Conservation (phyloP, 2,797 vertebrate species). For the Alfaro cultratus region DNA sequence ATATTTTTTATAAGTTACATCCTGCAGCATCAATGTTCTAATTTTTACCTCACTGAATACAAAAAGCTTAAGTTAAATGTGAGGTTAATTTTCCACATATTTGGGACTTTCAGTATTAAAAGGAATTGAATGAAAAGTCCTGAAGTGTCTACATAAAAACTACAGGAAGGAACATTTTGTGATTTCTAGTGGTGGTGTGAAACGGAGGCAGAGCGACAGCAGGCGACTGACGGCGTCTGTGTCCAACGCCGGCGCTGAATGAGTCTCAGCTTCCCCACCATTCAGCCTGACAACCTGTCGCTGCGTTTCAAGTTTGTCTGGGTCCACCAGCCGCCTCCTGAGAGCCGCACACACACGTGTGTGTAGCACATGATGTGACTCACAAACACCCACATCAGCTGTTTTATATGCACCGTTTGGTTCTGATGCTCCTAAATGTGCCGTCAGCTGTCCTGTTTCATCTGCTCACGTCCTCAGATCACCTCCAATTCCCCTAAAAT, state of each 20-base stretch:
- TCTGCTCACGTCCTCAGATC: background rate
- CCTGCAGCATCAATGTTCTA: background rate
- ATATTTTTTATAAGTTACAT: too few species aligned
- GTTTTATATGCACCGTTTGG: background rate
- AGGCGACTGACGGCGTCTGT: slow-evolving; percentile 3
- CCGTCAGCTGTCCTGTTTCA: slow-evolving; percentile 14
- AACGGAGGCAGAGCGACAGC: background rate
- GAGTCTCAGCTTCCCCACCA: background rate
- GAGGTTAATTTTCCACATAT: background rate
- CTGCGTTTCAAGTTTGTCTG: background rate
- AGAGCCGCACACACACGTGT: background rate
- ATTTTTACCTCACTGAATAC: background rate
- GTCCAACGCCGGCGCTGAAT: background rate
- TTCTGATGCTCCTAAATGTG: slow-evolving; percentile 6
- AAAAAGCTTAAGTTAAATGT: background rate
- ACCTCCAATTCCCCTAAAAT: background rate
- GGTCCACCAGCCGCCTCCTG: slow-evolving; percentile 5
- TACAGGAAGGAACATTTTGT: background rate
- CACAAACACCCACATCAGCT: background rate
- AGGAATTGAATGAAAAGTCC: background rate
- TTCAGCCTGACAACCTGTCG: background rate
- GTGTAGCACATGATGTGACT: background rate
- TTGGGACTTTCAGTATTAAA: background rate
- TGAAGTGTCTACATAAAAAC: background rate
- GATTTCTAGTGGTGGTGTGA: background rate